Evolutionary conservation across 2,113 vertebrate genomes (phyloP).

Genomic region (Lasiurus cinereus): DNA sequence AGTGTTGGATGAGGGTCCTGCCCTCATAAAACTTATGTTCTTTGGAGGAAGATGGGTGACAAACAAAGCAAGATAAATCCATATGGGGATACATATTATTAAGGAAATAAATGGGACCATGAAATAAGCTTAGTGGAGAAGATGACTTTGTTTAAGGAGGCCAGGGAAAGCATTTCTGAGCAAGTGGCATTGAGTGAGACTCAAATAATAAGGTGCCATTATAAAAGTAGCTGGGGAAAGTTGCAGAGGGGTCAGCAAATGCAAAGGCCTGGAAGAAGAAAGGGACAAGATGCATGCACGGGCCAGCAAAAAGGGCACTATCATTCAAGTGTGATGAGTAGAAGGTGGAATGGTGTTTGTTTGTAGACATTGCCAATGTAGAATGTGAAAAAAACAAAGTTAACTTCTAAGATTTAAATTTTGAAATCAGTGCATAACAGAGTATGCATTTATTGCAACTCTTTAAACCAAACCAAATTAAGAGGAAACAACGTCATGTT

Average conservation of each 20-base stretch:
- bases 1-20: neutral
- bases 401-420: neutral
- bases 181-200: neutral
- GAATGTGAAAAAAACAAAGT: neutral
- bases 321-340: neutral
- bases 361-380: neutral
- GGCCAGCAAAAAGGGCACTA: neutral
- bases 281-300: neutral
- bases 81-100: neutral
- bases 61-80: neutral
- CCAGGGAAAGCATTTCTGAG: constrained; percentile 1
- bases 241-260: neutral
- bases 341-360: neutral
- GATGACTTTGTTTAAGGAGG: neutral
- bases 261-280: neutral
- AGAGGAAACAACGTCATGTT: neutral
- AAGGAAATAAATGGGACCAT: neutral
- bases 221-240: neutral
- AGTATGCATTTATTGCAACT: neutral
- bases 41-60: neutral
- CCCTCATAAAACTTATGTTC: neutral
- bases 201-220: neutral
- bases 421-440: neutral
- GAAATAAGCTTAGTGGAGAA: neutral
- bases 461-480: constrained; percentile 6